Base-by-base conservation (phyloP, 92 coral and sea anemone genomes). In the Bergia puertoricense region DNA sequence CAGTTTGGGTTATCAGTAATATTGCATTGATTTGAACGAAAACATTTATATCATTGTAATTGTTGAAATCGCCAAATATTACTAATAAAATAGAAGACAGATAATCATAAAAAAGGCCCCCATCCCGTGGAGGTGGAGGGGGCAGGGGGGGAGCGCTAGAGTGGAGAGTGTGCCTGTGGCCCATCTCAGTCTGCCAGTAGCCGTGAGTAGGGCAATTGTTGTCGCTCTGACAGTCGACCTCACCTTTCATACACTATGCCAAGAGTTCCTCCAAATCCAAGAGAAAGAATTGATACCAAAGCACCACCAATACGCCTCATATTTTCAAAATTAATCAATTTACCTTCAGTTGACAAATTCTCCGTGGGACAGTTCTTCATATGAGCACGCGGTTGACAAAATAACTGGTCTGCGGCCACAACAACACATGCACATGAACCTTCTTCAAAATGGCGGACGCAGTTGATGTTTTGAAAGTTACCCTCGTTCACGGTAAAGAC, bases 171-270 rank as follows among this genome's bases (percentile, higher is more conserved):
- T 30, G 30, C 30, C 30, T 30, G 30, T 30, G 30, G 30, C 30
- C 30, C 30, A 30, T 30, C 30, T 30, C 30, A 30, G 30, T 30
- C 30, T 30, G 30, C 30, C 30, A 30, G 30, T 30, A 30, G 30
- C 30, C 30, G 30, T 30, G 30, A 30, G 30, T 30, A 46, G 50
- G 50, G 8, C 50, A 46, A 46, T 46, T 46, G 8, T 46, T 46
- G 5, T 46, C 50, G 5, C 59, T 16, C n/a, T 62, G 69, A 62
- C 11, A 40, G 37, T 43, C 22, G 56, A 16, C 0, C 59, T 84
- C 38, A 94, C 98, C 98, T 93, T 79, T 93, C 94, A 81, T 82
- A 74, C 0, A 79, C 74, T 44, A 90, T 39, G 41, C 96, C 98
- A 62, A 94, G 89, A 8, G 82, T 51, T 30, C 98, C 93, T 43